Conservation (phyloP, 64 coral and sea anemone species). For the Orbicella faveolata region DNA sequence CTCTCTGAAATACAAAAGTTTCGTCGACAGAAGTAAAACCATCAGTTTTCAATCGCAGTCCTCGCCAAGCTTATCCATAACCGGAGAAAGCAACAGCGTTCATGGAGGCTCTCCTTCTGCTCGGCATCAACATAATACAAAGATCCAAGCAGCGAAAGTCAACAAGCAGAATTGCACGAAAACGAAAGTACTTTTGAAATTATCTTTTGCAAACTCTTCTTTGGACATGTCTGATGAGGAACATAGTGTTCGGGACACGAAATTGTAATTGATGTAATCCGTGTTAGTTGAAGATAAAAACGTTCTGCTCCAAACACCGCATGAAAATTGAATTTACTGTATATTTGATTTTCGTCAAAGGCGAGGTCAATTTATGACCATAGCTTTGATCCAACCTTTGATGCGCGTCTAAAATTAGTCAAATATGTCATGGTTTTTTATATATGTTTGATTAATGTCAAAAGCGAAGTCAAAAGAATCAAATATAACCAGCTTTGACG, state of each 20-base stretch:
- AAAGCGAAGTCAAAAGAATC: too few species aligned
- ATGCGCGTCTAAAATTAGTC: too few species aligned
- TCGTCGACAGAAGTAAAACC: constrained; percentile 5
- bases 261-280: not conserved
- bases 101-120: not conserved
- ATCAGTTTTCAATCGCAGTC: not conserved
- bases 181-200: not conserved
- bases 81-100: not conserved
- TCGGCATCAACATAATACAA: not conserved
- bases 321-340: too few species aligned
- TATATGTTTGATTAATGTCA: too few species aligned
- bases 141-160: not conserved
- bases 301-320: too few species aligned
- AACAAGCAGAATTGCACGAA: not conserved
- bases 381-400: too few species aligned
- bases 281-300: too few species aligned
- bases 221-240: not conserved
- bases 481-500: too few species aligned
- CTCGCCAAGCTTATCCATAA: constrained; percentile 3
- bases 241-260: not conserved
- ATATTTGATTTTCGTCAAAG: too few species aligned
- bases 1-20: constrained; percentile 4
- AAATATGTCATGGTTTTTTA: too few species aligned
- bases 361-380: too few species aligned
- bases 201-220: not conserved